These are phyloP conservation scores for Andrena flavipes DNA, from an alignment of 2,888 invertebrate species.

Conservation along the genomic window DNA sequence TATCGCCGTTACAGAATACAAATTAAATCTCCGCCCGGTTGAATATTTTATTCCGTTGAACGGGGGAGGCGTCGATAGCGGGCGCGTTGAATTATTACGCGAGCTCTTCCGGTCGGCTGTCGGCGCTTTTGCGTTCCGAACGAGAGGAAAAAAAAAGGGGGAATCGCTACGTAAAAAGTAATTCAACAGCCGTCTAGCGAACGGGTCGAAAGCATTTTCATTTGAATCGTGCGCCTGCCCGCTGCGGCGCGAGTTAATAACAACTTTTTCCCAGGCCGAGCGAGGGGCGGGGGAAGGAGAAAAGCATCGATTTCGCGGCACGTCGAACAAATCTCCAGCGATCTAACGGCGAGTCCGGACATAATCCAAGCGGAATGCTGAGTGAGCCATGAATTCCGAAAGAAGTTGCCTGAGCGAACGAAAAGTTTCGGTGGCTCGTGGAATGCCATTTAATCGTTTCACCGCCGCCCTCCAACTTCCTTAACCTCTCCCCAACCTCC, in stretches of 20 bases:
- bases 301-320: conserved; percentile 24
- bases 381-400: conserved; percentile 68
- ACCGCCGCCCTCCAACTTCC: conserved; percentile 58
- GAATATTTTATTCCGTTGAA: conserved; percentile 9
- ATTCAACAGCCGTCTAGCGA: background rate
- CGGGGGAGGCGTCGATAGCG: background rate
- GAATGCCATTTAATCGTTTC: conserved; percentile 75
- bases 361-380: conserved; percentile 64
- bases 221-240: background rate
- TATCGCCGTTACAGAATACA: conserved; percentile 3
- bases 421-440: conserved; percentile 66
- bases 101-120: background rate
- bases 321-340: conserved; percentile 47
- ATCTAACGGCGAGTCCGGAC: conserved; percentile 45
- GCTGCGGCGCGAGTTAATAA: background rate
- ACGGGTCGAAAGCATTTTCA: background rate
- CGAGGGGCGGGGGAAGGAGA: background rate
- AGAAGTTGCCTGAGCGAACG: conserved; percentile 52
- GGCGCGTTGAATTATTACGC: conserved; percentile 3
- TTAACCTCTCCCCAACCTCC: conserved; percentile 48
- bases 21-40: conserved; percentile 5
- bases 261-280: background rate
- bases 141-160: background rate
- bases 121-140: conserved; percentile 4
- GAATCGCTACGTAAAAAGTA: background rate